Conservation (phyloP, 1,140 invertebrate genomes). For the Eriosoma lanigerum region DNA sequence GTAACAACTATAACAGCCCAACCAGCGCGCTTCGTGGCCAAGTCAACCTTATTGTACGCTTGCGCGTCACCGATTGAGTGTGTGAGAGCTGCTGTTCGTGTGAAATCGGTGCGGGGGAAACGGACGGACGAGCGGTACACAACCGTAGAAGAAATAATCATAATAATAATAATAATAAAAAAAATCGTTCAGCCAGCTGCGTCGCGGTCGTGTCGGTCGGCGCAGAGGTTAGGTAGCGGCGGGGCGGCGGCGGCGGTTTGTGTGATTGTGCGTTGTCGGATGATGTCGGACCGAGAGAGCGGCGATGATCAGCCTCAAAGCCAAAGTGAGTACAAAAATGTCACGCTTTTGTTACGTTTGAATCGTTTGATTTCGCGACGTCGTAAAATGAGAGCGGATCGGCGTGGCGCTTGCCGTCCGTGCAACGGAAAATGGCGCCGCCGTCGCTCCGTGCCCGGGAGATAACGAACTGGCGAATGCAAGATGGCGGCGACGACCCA, state of each 20-base stretch:
- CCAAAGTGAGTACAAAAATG: conserved; percentile 58
- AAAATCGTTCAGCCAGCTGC: conserved; percentile 26
- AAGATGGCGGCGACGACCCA: conserved; percentile 16
- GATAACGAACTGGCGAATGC: conserved; percentile 38
- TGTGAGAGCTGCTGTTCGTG: neutral
- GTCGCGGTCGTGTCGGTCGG: neutral
- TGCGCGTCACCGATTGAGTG: neutral
- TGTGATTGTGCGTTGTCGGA: conserved; percentile 54
- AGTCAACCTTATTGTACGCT: neutral
- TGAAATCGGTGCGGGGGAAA: neutral
- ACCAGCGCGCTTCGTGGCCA: no score
- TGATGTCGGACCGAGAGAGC: conserved; percentile 61
- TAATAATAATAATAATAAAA: neutral
- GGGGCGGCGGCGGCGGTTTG: conserved; percentile 35
- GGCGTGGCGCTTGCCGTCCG: neutral
- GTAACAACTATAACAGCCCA: neutral
- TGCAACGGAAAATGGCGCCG: neutral
- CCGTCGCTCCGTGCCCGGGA: neutral
- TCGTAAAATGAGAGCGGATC: neutral
- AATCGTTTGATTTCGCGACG: no score
- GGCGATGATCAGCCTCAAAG: conserved; percentile 61
- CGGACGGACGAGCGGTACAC: neutral
- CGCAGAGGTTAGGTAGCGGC: neutral
- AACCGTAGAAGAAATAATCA: neutral
- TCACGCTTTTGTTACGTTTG: neutral